Conservation (phyloP, 2,797 vertebrate genomes). For the Columba guinea region DNA sequence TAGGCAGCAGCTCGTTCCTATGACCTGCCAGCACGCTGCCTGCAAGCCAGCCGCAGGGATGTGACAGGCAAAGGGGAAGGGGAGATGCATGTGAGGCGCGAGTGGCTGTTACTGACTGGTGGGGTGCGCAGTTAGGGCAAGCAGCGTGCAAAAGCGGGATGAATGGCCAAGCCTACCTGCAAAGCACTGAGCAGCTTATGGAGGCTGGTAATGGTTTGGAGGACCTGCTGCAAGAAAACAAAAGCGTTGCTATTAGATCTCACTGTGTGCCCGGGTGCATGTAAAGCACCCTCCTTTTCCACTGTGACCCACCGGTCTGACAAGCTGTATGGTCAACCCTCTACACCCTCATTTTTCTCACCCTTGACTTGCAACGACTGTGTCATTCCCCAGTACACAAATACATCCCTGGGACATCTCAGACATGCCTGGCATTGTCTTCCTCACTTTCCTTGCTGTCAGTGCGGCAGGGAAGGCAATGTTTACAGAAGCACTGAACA, state of each 20-base stretch:
- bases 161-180: constrained; percentile 80
- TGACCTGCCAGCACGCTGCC: fast-evolving
- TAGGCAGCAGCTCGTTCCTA: not conserved
- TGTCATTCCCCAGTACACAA: not conserved
- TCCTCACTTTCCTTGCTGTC: not conserved
- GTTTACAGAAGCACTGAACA: not conserved
- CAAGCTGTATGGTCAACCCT: not conserved
- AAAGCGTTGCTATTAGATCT: not conserved
- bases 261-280: not conserved
- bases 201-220: constrained; percentile 87
- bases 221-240: constrained; percentile 84
- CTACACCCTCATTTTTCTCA: not conserved
- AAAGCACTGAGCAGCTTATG: constrained; percentile 88
- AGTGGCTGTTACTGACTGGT: not conserved
- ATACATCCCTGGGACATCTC: not conserved
- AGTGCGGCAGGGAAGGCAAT: not conserved
- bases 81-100: fast-evolving
- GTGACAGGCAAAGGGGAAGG: not conserved
- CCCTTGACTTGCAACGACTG: not conserved
- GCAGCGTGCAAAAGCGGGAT: not conserved
- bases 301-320: not conserved
- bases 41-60: fast-evolving
- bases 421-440: not conserved
- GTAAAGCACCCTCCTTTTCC: not conserved
- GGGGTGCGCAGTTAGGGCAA: not conserved